Evolutionary conservation across 2,888 invertebrate species (phyloP).

Genomic region (Diaphora mendica): DNA sequence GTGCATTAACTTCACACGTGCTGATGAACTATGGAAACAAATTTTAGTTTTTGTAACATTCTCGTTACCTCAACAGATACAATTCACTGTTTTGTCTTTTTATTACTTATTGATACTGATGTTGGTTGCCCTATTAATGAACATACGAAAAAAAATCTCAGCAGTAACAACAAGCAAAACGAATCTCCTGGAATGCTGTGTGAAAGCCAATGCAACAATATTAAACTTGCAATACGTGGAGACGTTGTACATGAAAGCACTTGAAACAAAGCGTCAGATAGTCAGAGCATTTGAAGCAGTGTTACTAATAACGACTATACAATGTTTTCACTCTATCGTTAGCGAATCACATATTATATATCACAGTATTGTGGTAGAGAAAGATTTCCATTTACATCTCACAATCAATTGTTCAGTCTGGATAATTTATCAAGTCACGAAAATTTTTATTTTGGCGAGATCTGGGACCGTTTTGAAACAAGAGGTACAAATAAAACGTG

Average conservation of each 20-base stretch:
- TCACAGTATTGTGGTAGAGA: conserved; percentile 62
- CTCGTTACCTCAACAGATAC: conserved; percentile 69
- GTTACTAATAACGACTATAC: conserved; percentile 65
- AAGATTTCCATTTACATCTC: conserved; percentile 58
- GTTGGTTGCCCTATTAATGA: conserved; percentile 60
- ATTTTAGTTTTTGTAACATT: conserved; percentile 66
- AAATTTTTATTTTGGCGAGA: conserved; percentile 66
- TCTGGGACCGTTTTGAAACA: conserved; percentile 66
- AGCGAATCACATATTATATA: conserved; percentile 75
- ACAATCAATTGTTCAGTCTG: conserved; percentile 71
- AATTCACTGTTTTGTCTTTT: conserved; percentile 64
- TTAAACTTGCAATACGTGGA: conserved; percentile 65
- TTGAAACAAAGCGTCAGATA: conserved; percentile 64
- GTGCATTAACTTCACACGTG: conserved; percentile 64
- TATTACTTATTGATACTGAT: conserved; percentile 66
- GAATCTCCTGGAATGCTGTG: conserved; percentile 39
- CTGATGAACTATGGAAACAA: conserved; percentile 68
- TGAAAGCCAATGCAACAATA: conserved; percentile 51
- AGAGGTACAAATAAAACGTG: conserved; percentile 55
- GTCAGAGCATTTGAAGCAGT: conserved; percentile 70
- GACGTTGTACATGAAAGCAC: conserved; percentile 61
- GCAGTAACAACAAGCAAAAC: conserved; percentile 36
- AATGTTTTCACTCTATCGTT: conserved; percentile 74
- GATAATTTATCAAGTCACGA: conserved; percentile 72
- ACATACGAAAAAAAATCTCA: conserved; percentile 57